Evolutionary conservation across 2,888 invertebrate species (phyloP), one percentile per base, ranked within the genome.

Genomic region (Torymus tubicola): DNA sequence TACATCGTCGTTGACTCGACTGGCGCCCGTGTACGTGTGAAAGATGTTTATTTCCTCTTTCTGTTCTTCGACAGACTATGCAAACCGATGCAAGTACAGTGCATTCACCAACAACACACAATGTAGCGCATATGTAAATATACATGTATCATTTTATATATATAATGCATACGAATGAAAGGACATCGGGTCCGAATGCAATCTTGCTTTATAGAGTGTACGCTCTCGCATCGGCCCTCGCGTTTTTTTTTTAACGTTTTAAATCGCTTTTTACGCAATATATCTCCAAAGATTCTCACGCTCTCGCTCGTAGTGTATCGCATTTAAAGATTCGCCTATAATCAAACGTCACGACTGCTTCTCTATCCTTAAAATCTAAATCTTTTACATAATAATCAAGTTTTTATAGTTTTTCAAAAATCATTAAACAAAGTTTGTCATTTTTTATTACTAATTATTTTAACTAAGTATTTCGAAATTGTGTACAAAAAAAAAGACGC

Each of bases 131-230:
- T 79, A 77, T 82, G 65, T 78, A 82, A 31, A 80, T 82, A 80
- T 82, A 82, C 80, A 82, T 78, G 67, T 81, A 82, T 82, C 75
- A 81, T 78, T 81, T 80, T 80, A 79, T 82, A 82, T 82, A 82
- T 75, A 78, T 82, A 82, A 80, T 81, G 73, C 82, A 79, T 81
- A 82, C 75, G 72, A 82, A 83, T 79, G 81, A 81, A 82, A 81
- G 78, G 83, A 82, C 80, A 80, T 83, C 42, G 42, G 63, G 82
- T 84, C 85, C 85, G 85, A 85, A 85, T 86, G 85, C 85, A 86
- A 85, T 83, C 82, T 86, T 86, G 85, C 85, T 83, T 85, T 85
- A 80, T 75, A 78, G 69, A 82, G 64, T 80, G 73, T 65, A 80
- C 68, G 63, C 68, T 78, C 73, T 80, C 65, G 67, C 71, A 78